phyloP scores from a whole-genome alignment of 2,113 vertebrate genomes.

The Zosterops japonicus region DNA sequence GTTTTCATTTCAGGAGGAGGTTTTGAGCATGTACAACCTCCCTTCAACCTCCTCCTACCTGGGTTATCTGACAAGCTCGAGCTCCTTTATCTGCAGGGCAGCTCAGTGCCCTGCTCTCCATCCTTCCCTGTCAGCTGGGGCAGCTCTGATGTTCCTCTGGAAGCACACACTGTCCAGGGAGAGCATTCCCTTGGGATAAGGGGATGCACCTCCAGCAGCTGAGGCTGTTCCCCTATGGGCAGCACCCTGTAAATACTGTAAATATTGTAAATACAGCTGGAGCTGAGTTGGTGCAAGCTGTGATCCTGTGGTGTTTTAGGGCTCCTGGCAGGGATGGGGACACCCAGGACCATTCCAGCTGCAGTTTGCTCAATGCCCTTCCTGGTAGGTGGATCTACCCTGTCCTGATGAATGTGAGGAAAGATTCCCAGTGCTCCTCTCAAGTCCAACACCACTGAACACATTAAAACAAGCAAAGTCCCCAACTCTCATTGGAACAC shows the following conservation, averaged over 20 bases:
- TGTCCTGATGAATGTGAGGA: neutral
- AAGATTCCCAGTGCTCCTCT: neutral
- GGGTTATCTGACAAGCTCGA: neutral
- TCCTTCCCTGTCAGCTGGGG: neutral
- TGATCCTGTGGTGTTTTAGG: neutral
- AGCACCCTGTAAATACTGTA: neutral
- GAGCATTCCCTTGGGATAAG: neutral
- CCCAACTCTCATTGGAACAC: neutral
- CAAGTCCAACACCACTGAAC: neutral
- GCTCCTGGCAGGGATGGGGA: neutral
- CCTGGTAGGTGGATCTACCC: neutral
- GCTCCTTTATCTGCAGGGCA: neutral
- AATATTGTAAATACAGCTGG: neutral
- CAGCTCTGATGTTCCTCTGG: neutral
- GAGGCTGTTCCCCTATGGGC: neutral
- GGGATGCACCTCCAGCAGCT: neutral
- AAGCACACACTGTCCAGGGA: neutral
- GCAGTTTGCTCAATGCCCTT: neutral
- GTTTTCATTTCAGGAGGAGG: conserved; percentile 29
- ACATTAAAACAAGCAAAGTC: neutral
- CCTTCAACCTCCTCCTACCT: neutral
- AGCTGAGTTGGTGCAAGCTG: neutral
- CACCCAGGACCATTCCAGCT: neutral
- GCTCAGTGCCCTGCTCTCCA: neutral
- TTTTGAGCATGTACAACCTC: neutral